phyloP scores from a whole-genome alignment of 2,797 vertebrate species.

The Oryzias sinensis region DNA sequence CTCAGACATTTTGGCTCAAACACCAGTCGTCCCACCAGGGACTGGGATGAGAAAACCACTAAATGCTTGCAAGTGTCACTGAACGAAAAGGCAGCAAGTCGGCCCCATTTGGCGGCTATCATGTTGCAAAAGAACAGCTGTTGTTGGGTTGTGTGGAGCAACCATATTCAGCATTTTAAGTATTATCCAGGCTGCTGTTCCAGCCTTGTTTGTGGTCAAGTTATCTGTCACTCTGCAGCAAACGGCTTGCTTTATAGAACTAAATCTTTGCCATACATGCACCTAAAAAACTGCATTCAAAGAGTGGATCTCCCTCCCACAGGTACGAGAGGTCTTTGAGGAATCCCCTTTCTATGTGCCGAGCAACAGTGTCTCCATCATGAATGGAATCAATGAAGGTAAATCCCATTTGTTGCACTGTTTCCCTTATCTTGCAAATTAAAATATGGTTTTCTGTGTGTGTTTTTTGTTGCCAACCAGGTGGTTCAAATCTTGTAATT shows the following conservation, averaged over 20 bases:
- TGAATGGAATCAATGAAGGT: conserved; percentile 97
- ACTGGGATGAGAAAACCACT: conserved; percentile 75
- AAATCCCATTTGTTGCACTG: conserved; percentile 4
- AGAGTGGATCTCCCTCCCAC: conserved; percentile 21
- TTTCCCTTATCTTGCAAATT: neutral
- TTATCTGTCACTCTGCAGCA: conserved; percentile 61
- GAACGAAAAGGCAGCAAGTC: conserved; percentile 63
- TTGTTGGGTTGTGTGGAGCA: conserved; percentile 77
- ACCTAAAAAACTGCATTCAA: neutral
- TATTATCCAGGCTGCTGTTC: conserved; percentile 73
- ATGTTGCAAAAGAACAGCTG: conserved; percentile 78
- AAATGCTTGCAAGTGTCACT: conserved; percentile 75
- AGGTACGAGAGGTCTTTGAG: conserved; percentile 89
- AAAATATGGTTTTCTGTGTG: neutral
- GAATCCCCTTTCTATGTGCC: conserved; percentile 95
- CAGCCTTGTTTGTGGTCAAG: conserved; percentile 65
- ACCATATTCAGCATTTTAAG: conserved; percentile 77
- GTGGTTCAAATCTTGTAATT: conserved; percentile 32
- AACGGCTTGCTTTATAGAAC: neutral
- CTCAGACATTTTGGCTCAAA: conserved; percentile 73
- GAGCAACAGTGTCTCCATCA: conserved; percentile 89
- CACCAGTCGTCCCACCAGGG: conserved; percentile 56
- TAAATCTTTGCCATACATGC: neutral
- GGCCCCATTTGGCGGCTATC: conserved; percentile 70
- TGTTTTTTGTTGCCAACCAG: conserved; percentile 19